Evolutionary conservation across 2,797 vertebrate genomes (phyloP).

Genomic region (Gymnoscopelus braueri): DNA sequence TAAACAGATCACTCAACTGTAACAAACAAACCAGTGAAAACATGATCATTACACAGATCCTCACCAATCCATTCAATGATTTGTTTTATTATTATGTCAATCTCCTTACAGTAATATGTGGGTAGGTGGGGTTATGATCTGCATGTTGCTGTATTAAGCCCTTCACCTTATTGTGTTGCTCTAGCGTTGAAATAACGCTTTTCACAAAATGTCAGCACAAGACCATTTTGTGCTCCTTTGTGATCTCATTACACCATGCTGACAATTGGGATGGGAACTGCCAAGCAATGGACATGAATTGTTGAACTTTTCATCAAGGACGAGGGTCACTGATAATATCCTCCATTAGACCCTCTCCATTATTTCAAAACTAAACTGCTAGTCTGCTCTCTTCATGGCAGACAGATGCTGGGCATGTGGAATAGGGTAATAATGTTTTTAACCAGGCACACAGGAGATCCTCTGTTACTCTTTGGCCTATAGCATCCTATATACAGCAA

Average conservation of each 20-base stretch:
- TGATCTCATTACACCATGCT: conserved; percentile 8
- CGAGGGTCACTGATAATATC: conserved; percentile 55
- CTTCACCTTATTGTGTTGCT: no score
- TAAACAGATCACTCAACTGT: neutral
- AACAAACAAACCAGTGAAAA: neutral
- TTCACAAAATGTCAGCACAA: conserved; percentile 22
- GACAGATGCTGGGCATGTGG: neutral
- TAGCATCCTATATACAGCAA: no score
- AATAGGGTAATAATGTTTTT: neutral
- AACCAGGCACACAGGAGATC: neutral
- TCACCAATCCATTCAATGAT: no score
- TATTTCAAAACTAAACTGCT: conserved; percentile 36
- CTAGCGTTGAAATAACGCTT: neutral
- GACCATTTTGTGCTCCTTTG: conserved; percentile 4
- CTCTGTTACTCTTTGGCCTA: no score
- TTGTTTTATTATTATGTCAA: no score
- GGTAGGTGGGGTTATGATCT: no score
- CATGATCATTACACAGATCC: neutral
- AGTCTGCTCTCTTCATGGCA: conserved; percentile 11
- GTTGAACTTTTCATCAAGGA: conserved; percentile 10
- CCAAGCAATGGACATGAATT: conserved; percentile 2
- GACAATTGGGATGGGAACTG: conserved; percentile 31
- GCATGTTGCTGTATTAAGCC: no score
- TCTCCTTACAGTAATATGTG: no score
- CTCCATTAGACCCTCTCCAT: conserved; percentile 40